These are phyloP conservation scores for Phortica magna DNA, from an alignment of 2,888 invertebrate genomes.

Conservation along the genomic window DNA sequence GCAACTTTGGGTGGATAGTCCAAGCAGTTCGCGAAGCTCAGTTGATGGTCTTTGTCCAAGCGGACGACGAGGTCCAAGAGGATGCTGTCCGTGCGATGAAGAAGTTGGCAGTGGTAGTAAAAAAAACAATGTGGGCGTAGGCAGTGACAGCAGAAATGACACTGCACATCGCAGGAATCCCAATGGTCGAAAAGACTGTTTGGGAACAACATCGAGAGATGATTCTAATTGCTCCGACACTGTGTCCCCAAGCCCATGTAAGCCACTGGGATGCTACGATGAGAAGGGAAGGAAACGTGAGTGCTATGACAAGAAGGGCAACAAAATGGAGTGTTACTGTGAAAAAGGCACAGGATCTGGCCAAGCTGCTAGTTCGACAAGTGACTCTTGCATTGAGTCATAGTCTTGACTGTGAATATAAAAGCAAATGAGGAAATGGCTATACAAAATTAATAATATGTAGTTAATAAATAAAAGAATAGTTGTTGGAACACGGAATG, in stretches of 20 bases:
- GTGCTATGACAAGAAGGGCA: constrained; percentile 6
- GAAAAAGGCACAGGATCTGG: too few species aligned
- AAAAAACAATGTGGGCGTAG: neutral
- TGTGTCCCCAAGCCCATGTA: neutral
- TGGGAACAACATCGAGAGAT: neutral
- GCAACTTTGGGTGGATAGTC: constrained; percentile 4
- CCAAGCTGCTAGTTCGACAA: too few species aligned
- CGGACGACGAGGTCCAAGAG: constrained; percentile 26
- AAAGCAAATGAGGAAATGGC: too few species aligned
- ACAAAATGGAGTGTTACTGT: neutral
- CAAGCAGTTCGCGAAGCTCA: neutral
- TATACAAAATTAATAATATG: too few species aligned
- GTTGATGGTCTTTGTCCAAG: constrained; percentile 25
- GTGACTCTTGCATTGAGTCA: too few species aligned
- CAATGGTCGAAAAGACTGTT: neutral
- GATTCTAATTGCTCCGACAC: neutral
- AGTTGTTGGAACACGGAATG: too few species aligned
- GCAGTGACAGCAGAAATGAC: neutral
- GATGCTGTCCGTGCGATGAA: constrained; percentile 14
- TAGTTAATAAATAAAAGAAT: too few species aligned
- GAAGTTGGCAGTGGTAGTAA: neutral
- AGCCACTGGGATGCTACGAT: neutral
- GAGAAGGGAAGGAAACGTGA: neutral
- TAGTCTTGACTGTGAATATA: too few species aligned
- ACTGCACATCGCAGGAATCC: neutral